phyloP scores from a whole-genome alignment of 2,113 vertebrate genomes.

The Pachycephala philippinensis region DNA sequence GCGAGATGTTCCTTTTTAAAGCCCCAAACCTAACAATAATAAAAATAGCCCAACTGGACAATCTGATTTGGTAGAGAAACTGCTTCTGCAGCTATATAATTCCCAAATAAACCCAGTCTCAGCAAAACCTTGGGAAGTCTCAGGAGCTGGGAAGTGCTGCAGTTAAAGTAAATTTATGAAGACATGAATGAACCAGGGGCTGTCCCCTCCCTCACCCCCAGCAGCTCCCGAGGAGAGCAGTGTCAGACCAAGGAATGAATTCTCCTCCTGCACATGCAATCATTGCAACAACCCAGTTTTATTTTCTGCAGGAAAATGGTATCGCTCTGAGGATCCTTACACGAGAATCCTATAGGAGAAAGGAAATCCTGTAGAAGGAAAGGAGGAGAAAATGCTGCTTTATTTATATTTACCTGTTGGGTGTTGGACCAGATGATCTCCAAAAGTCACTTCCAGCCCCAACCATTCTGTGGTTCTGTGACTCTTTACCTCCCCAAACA shows the following conservation, averaged over 20 bases:
- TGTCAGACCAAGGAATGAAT: background rate
- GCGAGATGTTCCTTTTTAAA: background rate
- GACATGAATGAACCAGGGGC: background rate
- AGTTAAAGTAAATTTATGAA: background rate
- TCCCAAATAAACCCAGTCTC: background rate
- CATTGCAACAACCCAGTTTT: background rate
- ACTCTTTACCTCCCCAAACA: background rate
- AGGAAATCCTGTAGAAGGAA: background rate
- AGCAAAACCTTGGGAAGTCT: background rate
- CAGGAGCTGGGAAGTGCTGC: background rate
- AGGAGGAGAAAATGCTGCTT: background rate
- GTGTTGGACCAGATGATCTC: background rate
- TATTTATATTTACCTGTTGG: background rate
- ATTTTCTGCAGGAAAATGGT: background rate
- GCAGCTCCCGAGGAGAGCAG: rapidly evolving
- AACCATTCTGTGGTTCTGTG: background rate
- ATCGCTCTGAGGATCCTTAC: rapidly evolving
- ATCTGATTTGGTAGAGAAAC: background rate
- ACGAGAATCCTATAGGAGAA: background rate
- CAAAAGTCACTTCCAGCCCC: background rate
- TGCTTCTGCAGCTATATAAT: background rate
- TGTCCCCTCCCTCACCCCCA: rapidly evolving
- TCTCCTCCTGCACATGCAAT: background rate
- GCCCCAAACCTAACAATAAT: background rate
- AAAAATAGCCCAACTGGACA: background rate